Evolutionary conservation across 2,113 vertebrate species (phyloP).

Genomic region (Brachyistius frenatus): DNA sequence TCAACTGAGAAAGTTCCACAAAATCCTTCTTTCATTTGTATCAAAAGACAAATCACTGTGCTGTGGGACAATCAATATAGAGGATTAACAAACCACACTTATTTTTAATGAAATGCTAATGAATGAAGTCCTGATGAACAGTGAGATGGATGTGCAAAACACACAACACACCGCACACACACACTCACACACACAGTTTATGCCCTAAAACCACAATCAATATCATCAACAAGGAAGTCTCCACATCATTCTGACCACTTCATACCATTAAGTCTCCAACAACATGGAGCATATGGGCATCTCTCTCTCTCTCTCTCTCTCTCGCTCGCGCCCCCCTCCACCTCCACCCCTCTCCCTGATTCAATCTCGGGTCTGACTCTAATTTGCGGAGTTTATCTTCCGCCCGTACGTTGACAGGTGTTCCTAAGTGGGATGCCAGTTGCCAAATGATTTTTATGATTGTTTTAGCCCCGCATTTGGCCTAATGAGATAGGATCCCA

Average conservation of each 20-base stretch:
- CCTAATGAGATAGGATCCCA: constrained; percentile 97
- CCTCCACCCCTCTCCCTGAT: constrained; percentile 27
- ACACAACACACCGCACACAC: constrained; percentile 28
- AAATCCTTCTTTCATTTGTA: constrained; percentile 12
- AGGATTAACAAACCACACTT: constrained; percentile 67
- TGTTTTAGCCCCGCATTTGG: constrained; percentile 93
- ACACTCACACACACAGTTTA: constrained; percentile 30
- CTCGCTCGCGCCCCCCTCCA: background rate
- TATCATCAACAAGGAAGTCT: constrained; percentile 92
- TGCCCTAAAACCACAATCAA: constrained; percentile 93
- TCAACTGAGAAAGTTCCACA: background rate
- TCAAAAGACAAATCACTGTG: constrained; percentile 41
- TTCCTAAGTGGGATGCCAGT: constrained; percentile 92
- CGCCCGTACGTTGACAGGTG: constrained; percentile 90
- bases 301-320: constrained; percentile 13
- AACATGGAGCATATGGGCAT: constrained; percentile 86
- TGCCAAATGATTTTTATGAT: constrained; percentile 97
- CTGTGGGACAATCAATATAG: constrained; percentile 56
- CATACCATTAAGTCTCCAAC: constrained; percentile 93
- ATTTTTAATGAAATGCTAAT: constrained; percentile 77
- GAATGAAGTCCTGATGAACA: constrained; percentile 65
- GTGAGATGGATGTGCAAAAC: constrained; percentile 54
- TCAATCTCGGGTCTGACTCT: constrained; percentile 54
- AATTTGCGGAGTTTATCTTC: constrained; percentile 94
- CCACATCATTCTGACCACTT: constrained; percentile 89